Percentiles rank a stretch among this genome's conserved stretches.
These are phyloP conservation scores for Mesocricetus auratus DNA, from an alignment of 2,113 vertebrate species.

Conservation along the genomic window DNA sequence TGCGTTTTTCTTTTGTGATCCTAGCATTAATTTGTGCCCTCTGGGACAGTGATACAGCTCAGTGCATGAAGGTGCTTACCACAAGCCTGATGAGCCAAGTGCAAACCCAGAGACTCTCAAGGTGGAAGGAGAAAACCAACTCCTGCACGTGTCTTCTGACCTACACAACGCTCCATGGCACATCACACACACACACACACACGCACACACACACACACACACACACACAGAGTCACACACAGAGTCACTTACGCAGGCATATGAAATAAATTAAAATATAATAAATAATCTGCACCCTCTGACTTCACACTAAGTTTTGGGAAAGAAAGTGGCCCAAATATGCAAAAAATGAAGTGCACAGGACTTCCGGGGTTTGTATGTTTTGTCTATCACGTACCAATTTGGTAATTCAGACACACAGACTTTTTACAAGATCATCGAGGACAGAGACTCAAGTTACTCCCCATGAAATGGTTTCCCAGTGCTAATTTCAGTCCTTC, in stretches of 20 bases:
- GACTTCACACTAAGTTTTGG: conserved; percentile 55
- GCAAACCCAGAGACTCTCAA: background rate
- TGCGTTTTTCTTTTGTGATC: conserved; percentile 67
- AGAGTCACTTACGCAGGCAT: background rate
- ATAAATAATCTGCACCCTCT: conserved; percentile 44
- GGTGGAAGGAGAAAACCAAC: background rate
- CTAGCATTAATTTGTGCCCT: conserved; percentile 53
- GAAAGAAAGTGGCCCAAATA: conserved; percentile 35
- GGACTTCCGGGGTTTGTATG: conserved; percentile 43
- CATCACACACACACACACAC: background rate
- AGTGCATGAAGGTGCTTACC: background rate
- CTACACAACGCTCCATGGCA: no score
- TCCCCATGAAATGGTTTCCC: conserved; percentile 56
- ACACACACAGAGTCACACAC: no score
- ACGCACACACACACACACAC: background rate
- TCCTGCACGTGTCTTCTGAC: background rate
- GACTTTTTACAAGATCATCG: conserved; percentile 41
- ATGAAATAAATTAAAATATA: background rate
- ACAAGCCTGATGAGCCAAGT: background rate
- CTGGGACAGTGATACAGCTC: no score
- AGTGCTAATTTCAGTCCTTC: conserved; percentile 58
- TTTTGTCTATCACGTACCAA: conserved; percentile 39
- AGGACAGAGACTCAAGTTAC: conserved; percentile 59
- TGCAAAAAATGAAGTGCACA: background rate
- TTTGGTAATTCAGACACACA: conserved; percentile 52